Evolutionary conservation across 2,888 invertebrate species (phyloP).

Genomic region (Amiota minor): DNA sequence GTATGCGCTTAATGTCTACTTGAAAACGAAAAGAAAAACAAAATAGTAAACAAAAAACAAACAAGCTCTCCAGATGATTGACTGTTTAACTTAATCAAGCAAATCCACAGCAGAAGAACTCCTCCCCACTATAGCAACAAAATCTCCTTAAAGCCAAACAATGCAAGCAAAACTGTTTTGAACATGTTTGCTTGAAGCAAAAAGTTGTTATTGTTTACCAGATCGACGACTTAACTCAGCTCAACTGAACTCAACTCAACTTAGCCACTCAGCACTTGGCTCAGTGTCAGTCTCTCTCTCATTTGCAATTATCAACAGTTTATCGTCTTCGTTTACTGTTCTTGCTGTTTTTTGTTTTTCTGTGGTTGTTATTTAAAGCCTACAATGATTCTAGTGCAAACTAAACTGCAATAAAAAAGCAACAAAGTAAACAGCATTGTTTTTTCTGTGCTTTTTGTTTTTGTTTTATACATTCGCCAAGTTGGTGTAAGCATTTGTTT

Average conservation of each 20-base stretch:
- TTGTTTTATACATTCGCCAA: neutral
- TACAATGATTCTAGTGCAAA: constrained; percentile 1
- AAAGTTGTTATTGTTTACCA: too few relatives aligned
- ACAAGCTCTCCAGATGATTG: neutral
- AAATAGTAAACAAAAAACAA: constrained; percentile 3
- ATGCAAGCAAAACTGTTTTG: too few relatives aligned
- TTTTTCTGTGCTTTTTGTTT: neutral
- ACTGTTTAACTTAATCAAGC: constrained; percentile 16
- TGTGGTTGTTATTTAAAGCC: neutral
- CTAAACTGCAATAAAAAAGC: neutral
- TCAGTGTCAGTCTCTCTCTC: too few relatives aligned
- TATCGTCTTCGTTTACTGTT: constrained; percentile 30
- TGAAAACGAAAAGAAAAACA: neutral
- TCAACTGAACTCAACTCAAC: too few relatives aligned
- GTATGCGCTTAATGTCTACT: neutral
- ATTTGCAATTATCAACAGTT: constrained; percentile 60
- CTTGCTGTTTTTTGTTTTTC: neutral
- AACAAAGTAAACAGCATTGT: neutral
- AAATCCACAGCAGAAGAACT: constrained; percentile 34
- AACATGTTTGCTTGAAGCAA: too few relatives aligned
- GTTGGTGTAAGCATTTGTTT: neutral
- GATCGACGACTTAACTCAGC: too few relatives aligned
- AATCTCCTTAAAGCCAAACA: neutral
- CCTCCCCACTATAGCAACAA: constrained; percentile 42
- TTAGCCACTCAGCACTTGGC: too few relatives aligned